These are phyloP conservation scores for Ibycter americanus DNA, from an alignment of 2,797 vertebrate species.

Conservation along the genomic window DNA sequence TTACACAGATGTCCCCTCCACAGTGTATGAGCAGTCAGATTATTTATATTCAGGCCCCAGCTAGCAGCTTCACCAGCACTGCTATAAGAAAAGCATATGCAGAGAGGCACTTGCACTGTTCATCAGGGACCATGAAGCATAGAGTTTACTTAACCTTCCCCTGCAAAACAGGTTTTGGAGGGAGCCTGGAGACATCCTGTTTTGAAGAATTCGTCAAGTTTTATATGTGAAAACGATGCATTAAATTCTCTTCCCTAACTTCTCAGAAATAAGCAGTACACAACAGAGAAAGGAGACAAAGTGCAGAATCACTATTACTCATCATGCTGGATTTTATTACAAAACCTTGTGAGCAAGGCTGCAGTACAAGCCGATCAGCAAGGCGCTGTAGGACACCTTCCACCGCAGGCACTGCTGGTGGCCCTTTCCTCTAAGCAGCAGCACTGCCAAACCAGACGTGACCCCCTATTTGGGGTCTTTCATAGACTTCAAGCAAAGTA, in stretches of 20 bases:
- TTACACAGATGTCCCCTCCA: not conserved
- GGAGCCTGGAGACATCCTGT: not conserved
- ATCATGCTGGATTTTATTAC: not conserved
- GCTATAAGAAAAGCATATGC: not conserved
- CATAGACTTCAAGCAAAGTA: rapidly evolving
- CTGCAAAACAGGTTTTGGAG: not conserved
- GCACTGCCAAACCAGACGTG: not conserved
- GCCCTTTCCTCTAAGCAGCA: not conserved
- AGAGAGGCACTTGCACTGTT: not conserved
- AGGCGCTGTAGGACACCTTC: not conserved
- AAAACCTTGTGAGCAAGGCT: not conserved
- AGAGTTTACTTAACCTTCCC: not conserved
- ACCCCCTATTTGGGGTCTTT: not conserved
- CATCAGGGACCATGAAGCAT: not conserved
- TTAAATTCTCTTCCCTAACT: not conserved
- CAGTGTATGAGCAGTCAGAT: not conserved
- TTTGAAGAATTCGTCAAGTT: rapidly evolving
- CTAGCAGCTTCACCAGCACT: not conserved
- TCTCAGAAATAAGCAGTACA: not conserved
- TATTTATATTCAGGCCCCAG: not conserved
- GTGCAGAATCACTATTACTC: not conserved
- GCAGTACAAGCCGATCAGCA: not conserved
- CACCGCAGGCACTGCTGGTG: not conserved
- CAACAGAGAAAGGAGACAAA: not conserved
- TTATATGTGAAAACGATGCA: not conserved